Evolutionary conservation across 1,140 invertebrate species (phyloP), one percentile per base, ranked within the genome.

Genomic region (Apis dorsata): DNA sequence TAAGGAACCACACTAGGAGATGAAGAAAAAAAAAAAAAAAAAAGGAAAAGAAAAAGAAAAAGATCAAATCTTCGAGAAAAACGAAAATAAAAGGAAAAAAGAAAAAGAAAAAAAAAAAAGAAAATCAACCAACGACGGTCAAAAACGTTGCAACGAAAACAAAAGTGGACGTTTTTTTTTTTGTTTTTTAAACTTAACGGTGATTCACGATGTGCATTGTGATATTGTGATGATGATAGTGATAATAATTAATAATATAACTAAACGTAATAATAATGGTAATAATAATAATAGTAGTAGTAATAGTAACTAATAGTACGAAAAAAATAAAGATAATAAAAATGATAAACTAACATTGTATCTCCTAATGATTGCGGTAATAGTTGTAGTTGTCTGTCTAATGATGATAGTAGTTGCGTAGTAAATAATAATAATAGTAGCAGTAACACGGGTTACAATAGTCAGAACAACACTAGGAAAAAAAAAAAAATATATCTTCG

Each of bases 131-230:
- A 78, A 85, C 86, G 66, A 69, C 62, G 77, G 49, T 63, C 71
- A 62, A 59, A 82, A 59, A 82, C 72, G 34, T 44, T 53, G 82
- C 88, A 90, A 91, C 88, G 91, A 89, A 89, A 90, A 83, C 55
- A 7, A 92, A 93, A 13, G 89, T 93, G 92, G 90, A 92, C 77
- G 55, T 57, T 13, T 57, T 92, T 90, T 44, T 44, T 4, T 92
- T 93, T 93, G 91, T 92, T 88, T 90, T 34, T 34, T 34, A 34
- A 76, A 75, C 71, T 53, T 83, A 92, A 92, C 86, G 34, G 89
- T 83, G 85, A 62, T 55, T 83, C 71, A 89, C 87, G 63, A 69
- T 10, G 72, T 71, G 51, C 57, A 85, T 59, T 70, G 78, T 62
- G 74, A 74, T 78, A 86, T 85, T 44, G 72, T 74, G 72, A 74